phyloP scores from a whole-genome alignment of 2,797 vertebrate genomes.

The Acanthurus leucopareius region DNA sequence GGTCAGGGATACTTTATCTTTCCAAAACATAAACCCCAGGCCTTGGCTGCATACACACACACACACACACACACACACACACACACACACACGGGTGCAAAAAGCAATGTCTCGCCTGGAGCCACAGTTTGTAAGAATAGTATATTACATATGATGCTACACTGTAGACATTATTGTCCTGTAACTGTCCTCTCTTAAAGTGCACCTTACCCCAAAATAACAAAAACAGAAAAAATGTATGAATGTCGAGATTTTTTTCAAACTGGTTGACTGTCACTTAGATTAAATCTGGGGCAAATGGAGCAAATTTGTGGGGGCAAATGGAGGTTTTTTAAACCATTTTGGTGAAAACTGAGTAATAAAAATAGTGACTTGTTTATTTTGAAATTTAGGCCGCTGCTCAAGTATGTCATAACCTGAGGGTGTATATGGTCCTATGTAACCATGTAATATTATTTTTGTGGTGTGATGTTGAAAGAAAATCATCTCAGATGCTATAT shows the following conservation, averaged over 20 bases:
- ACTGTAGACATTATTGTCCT: conserved; percentile 74
- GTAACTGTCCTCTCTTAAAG: conserved; percentile 67
- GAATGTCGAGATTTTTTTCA: conserved; percentile 32
- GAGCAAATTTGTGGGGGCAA: accelerated
- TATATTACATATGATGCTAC: conserved; percentile 73
- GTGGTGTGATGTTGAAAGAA: neutral
- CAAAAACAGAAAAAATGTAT: conserved; percentile 6
- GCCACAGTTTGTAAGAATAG: conserved; percentile 78
- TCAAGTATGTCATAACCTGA: neutral
- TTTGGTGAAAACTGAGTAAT: neutral
- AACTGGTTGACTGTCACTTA: no score
- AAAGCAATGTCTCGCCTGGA: conserved; percentile 79
- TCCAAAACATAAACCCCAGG: conserved; percentile 79
- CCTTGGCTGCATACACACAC: conserved; percentile 27
- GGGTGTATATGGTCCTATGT: no score
- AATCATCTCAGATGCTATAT: neutral
- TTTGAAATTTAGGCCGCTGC: neutral
- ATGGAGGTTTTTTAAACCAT: conserved; percentile 1
- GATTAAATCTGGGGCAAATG: no score
- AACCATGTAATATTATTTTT: neutral
- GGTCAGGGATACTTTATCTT: conserved; percentile 79
- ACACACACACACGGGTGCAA: conserved; percentile 56
- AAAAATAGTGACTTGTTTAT: neutral
- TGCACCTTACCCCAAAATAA: conserved; percentile 39
- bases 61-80: neutral